phyloP scores from a whole-genome alignment of 2,888 invertebrate genomes.

The Stomorhina lunata region DNA sequence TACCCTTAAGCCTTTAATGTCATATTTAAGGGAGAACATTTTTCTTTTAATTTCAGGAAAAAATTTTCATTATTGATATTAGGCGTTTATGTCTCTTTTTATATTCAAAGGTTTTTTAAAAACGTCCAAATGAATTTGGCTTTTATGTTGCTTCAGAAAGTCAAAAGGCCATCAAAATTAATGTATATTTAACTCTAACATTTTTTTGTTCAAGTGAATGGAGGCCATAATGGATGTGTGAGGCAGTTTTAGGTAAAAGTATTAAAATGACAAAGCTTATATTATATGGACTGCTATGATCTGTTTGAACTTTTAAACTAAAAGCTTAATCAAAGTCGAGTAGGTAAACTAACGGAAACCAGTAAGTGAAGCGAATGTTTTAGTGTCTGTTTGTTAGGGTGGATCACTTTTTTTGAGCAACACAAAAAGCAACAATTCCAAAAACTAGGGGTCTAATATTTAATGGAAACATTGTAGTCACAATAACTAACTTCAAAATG shows the following conservation, averaged over 20 bases:
- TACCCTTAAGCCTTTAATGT: no score
- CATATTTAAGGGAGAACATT: no score
- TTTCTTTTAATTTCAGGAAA: no score
- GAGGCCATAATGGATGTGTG: not conserved
- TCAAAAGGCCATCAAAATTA: conserved; percentile 55
- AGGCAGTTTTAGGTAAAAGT: not conserved
- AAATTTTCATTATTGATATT: no score
- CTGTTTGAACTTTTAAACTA: conserved; percentile 31
- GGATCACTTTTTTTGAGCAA: no score
- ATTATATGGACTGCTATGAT: conserved; percentile 34
- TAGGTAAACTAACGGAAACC: not conserved
- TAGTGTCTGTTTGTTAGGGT: no score
- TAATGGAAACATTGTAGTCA: no score
- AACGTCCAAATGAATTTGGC: not conserved
- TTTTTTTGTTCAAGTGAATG: conserved; percentile 3
- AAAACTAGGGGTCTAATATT: no score
- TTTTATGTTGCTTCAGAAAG: conserved; percentile 24
- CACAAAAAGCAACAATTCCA: no score
- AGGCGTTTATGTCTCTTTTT: no score
- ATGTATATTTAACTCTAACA: conserved; percentile 37
- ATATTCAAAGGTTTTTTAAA: not conserved
- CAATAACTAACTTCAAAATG: no score
- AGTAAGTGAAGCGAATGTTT: conserved; percentile 18
- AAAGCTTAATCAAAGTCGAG: conserved; percentile 15
- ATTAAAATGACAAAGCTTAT: conserved; percentile 43